Conservation (phyloP, 37 sponge, comb jelly and placozoan genomes). For the Aphrocallistes beatrix region DNA sequence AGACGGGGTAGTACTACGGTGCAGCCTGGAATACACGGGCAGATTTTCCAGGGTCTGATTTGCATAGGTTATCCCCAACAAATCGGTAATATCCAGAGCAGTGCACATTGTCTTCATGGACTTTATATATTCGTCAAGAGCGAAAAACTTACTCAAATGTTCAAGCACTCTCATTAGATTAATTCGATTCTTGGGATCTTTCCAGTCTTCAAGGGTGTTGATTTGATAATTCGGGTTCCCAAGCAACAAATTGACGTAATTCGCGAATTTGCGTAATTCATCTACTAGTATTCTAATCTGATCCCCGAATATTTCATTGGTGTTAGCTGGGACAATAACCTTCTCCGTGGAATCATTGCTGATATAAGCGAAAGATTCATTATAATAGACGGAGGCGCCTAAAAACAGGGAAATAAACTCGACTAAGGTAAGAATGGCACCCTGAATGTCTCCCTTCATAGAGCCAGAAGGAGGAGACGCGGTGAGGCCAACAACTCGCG, state of each 20-base stretch:
- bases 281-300: not conserved
- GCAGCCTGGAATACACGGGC: not conserved
- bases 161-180: not conserved
- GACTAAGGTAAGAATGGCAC: not conserved
- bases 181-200: not conserved
- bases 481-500: not conserved
- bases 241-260: not conserved
- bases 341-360: not conserved
- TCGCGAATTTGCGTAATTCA: not conserved
- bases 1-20: not conserved
- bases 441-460: not conserved
- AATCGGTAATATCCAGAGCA: not conserved
- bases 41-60: not conserved
- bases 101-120: not conserved
- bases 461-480: slow-evolving; percentile 9
- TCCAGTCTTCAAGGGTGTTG: not conserved
- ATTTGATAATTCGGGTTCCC: not conserved
- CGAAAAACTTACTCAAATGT: not conserved
- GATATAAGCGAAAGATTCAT: not conserved
- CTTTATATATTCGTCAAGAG: not conserved
- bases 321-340: not conserved
- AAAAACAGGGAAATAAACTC: not conserved
- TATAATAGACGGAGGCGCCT: not conserved
- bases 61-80: not conserved
- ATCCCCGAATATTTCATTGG: not conserved